Evolutionary conservation across 2,797 vertebrate species (phyloP).

Genomic region (Sebastes baramenuke): DNA sequence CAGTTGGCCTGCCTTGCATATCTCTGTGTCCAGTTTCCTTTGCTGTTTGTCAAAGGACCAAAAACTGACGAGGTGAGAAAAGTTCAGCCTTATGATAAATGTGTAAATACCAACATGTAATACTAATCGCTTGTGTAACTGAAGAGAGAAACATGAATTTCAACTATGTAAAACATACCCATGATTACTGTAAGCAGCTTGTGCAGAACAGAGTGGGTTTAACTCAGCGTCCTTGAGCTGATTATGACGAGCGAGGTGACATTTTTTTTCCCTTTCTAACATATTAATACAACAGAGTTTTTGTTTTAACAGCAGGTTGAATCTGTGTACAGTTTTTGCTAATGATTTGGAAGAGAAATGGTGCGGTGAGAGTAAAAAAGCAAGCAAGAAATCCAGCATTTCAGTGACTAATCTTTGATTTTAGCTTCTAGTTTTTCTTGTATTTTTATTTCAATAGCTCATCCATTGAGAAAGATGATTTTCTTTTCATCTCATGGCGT

Average conservation of each 20-base stretch:
- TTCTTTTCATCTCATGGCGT: background rate
- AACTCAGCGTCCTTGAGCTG: conserved; percentile 42
- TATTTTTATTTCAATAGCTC: background rate
- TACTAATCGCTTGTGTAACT: background rate
- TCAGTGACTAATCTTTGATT: background rate
- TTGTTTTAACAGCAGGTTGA: conserved; percentile 61
- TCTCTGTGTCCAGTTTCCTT: conserved; percentile 81
- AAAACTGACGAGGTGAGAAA: conserved; percentile 76
- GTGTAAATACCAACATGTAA: background rate
- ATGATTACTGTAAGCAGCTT: conserved; percentile 77
- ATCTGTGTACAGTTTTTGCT: background rate
- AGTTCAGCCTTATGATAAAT: background rate
- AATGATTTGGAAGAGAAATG: background rate
- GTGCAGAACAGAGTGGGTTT: conserved; percentile 49
- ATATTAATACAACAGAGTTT: conserved; percentile 47
- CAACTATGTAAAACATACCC: conserved; percentile 50
- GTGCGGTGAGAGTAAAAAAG: background rate
- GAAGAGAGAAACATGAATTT: conserved; percentile 37
- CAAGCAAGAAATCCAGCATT: background rate
- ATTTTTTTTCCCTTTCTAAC: conserved; percentile 32
- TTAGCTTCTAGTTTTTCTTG: background rate
- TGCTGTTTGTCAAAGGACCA: conserved; percentile 80
- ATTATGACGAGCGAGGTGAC: conserved; percentile 58
- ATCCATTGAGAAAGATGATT: background rate
- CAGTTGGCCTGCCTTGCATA: conserved; percentile 86